Percentiles rank a stretch among this genome's conserved stretches.
Evolutionary conservation across 2,113 vertebrate species (phyloP).

Genomic region (Chiloscyllium plagiosum): DNA sequence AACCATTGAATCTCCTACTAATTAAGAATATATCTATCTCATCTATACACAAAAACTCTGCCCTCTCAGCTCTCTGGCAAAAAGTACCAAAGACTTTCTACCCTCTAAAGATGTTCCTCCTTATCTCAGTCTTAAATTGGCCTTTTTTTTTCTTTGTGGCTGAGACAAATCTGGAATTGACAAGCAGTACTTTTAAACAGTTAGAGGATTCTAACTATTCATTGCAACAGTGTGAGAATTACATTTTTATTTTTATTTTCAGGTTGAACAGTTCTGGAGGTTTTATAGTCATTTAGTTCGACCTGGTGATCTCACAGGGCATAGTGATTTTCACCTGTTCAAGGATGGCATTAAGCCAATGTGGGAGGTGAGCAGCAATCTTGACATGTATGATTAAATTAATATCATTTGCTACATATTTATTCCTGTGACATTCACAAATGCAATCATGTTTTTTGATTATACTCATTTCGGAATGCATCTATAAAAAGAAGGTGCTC

Average conservation of each 20-base stretch:
- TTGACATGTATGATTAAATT: background rate
- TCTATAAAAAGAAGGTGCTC: background rate
- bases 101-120: too few relatives aligned
- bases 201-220: background rate
- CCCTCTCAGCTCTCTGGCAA: too few relatives aligned
- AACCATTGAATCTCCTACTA: too few relatives aligned
- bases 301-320: slow-evolving; percentile 72
- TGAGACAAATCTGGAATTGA: background rate
- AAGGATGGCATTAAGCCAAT: slow-evolving; percentile 78
- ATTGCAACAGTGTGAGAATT: too few relatives aligned
- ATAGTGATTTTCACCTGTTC: slow-evolving; percentile 77
- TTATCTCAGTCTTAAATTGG: too few relatives aligned
- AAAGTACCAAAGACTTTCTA: too few relatives aligned
- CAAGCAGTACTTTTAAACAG: background rate
- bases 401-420: too few relatives aligned
- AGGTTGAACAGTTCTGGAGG: slow-evolving; percentile 77
- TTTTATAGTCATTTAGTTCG: slow-evolving; percentile 79
- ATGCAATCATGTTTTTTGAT: background rate
- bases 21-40: too few relatives aligned
- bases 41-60: too few relatives aligned
- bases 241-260: slow-evolving; percentile 29
- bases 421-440: background rate
- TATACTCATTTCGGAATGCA: background rate
- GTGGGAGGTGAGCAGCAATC: slow-evolving; percentile 64
- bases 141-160: background rate